Evolutionary conservation across 2,797 vertebrate genomes (phyloP).

Genomic region (Tolypeutes matacus): DNA sequence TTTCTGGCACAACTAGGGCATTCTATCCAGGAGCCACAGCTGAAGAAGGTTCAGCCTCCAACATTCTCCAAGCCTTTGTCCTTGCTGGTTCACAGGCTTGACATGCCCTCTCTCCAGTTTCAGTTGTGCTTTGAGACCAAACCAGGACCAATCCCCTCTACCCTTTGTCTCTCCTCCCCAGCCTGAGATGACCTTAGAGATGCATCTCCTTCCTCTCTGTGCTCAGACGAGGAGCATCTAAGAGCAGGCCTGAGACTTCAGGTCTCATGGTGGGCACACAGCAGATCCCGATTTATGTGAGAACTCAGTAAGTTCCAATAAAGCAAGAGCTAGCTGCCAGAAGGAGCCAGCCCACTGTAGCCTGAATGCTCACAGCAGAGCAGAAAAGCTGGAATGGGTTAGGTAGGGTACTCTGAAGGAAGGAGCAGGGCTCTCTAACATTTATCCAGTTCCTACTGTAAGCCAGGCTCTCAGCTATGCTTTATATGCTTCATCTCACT

Average conservation of each 20-base stretch:
- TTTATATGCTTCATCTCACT: background rate
- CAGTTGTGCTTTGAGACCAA: background rate
- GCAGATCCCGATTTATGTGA: background rate
- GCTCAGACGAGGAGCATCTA: background rate
- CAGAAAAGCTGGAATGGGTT: background rate
- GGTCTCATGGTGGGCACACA: background rate
- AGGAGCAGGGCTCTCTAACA: background rate
- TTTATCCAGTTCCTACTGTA: background rate
- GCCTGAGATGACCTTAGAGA: background rate
- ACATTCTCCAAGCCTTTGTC: background rate
- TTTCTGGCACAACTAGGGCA: background rate
- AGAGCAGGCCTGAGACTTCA: background rate
- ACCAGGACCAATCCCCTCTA: background rate
- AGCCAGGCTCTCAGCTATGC: background rate
- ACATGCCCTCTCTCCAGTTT: background rate
- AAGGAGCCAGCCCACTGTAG: background rate
- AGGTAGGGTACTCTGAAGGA: background rate
- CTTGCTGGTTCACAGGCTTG: background rate
- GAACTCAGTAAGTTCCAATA: background rate
- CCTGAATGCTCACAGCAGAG: background rate
- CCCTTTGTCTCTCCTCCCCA: background rate
- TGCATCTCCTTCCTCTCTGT: background rate
- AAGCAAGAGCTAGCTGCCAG: background rate
- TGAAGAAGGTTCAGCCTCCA: background rate
- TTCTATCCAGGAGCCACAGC: background rate